phyloP scores from a whole-genome alignment of 2,888 invertebrate genomes.

The Trissolcus japonicus region DNA sequence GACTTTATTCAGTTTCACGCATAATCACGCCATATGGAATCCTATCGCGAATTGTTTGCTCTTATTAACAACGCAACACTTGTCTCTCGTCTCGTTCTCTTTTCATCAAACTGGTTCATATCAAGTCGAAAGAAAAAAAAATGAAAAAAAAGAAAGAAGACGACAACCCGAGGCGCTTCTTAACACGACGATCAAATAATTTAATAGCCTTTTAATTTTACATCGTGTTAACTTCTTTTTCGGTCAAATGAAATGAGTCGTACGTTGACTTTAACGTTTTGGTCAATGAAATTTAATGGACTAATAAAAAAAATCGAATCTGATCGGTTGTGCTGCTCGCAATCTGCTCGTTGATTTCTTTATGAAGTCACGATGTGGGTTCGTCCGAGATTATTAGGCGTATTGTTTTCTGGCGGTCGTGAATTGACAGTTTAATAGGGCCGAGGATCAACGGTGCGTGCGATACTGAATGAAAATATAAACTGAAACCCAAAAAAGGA shows the following conservation, averaged over 20 bases:
- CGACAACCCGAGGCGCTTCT: slow-evolving; percentile 2
- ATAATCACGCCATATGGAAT: slow-evolving; percentile 49
- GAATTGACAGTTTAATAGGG: slow-evolving; percentile 61
- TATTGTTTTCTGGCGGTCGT: slow-evolving; percentile 61
- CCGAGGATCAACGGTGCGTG: slow-evolving; percentile 63
- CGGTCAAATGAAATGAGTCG: slow-evolving; percentile 5
- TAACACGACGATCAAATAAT: slow-evolving; percentile 38
- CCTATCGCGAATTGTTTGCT: slow-evolving; percentile 46
- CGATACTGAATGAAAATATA: slow-evolving; percentile 26
- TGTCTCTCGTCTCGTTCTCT: slow-evolving; percentile 29
- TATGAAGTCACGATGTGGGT: slow-evolving; percentile 50
- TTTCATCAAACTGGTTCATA: slow-evolving; percentile 46
- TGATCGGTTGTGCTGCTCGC: too few species aligned
- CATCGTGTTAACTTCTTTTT: slow-evolving; percentile 24
- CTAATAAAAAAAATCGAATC: too few species aligned
- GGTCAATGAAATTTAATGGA: background rate
- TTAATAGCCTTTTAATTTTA: slow-evolving; percentile 47
- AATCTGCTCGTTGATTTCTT: slow-evolving; percentile 35
- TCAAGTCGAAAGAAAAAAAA: slow-evolving; percentile 6
- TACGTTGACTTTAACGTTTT: background rate
- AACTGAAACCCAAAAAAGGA: too few species aligned
- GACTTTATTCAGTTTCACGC: slow-evolving; percentile 47
- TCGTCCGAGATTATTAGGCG: slow-evolving; percentile 64
- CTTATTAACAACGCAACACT: slow-evolving; percentile 35
- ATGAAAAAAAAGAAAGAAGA: slow-evolving; percentile 6